Evolutionary conservation across 1,140 invertebrate species (phyloP), one percentile per base, ranked within the genome.

Genomic region (Macrotrachela quadricornifera): DNA sequence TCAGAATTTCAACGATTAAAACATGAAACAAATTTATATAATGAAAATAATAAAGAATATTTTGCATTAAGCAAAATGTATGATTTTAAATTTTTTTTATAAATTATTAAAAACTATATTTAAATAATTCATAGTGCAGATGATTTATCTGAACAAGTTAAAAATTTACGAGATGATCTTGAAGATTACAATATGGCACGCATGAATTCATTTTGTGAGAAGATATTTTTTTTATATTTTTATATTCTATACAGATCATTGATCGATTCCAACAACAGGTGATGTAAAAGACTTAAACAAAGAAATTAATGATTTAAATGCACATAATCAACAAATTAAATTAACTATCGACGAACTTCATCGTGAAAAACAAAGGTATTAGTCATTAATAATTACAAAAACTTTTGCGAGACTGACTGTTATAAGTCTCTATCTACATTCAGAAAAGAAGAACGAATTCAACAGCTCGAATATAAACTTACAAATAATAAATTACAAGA

Each of bases 31-130:
- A 40, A 36, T 10, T 49, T 37, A 12, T 43, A 44, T 1, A 54
- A 49, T 40, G 46, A 46, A 37, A 46, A 54, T 21, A 54, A 54
- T 42, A 46, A 46, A 40, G 43, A 54, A 38, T 54, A 54, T 49
- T 17, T 54, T 12, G 46, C 53, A 17, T 54, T 49, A 11, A 44
- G 47, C 14, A 30, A 30, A 30, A 8, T n/a, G 53, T 46, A 47
- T 40, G 51, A 39, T 12, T 1, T 44, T 39, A 14, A 10, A 9
- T 46, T 9, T 9, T 46, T 9, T 9, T 9, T 16, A 39, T 39
- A 39, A 39, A 39, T 39, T 9, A 39, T 9, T 9, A 39, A 39
- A 9, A 39, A 9, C 8, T 9, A 39, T 9, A 41, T 41, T 13
- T 11, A 16, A 42, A 15, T 43, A 11, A n/a, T 43, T 50, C 30